phyloP scores from a whole-genome alignment of 2,888 invertebrate species.

The Anarsia innoxiella region DNA sequence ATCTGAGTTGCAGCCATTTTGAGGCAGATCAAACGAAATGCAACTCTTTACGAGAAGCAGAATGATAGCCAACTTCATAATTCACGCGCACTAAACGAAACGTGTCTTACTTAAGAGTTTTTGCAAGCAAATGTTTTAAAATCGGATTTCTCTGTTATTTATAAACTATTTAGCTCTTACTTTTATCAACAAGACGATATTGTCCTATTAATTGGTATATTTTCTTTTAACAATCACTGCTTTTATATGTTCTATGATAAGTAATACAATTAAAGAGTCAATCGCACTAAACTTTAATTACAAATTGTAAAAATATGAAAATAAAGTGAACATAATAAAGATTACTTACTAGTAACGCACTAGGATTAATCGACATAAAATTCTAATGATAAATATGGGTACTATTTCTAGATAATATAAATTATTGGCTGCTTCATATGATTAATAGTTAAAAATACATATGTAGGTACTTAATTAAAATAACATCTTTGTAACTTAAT shows the following conservation, averaged over 20 bases:
- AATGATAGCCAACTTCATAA: constrained; percentile 27
- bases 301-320: neutral
- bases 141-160: neutral
- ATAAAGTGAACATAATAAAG: too few species aligned
- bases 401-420: neutral
- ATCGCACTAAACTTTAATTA: neutral
- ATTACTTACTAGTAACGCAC: too few species aligned
- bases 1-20: constrained; percentile 34
- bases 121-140: constrained; percentile 1
- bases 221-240: neutral
- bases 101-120: neutral
- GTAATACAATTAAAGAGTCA: constrained; percentile 5
- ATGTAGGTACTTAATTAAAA: neutral
- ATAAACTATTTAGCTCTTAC: neutral
- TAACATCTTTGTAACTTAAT: too few species aligned
- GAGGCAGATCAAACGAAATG: constrained; percentile 47
- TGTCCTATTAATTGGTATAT: constrained; percentile 8
- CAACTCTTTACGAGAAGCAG: constrained; percentile 25
- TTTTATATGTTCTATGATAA: neutral
- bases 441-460: neutral
- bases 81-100: too few species aligned
- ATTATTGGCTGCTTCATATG: neutral
- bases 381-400: too few species aligned
- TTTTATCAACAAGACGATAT: constrained; percentile 1
- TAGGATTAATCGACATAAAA: too few species aligned